Conservation (phyloP, 2,797 vertebrate species). For the Sus cebifrons region DNA sequence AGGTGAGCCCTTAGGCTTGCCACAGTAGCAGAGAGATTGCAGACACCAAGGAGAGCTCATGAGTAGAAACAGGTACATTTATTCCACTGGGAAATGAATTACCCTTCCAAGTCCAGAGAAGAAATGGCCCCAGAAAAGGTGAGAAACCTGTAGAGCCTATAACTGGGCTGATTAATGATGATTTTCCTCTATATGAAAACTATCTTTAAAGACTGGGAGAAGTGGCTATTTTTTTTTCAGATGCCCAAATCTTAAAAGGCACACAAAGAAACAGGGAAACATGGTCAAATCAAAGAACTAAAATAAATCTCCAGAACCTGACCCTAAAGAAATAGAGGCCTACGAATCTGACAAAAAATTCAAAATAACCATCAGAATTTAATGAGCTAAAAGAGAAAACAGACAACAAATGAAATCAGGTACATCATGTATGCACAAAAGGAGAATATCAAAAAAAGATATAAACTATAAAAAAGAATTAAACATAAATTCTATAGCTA, state of each 20-base stretch:
- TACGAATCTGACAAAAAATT: background rate
- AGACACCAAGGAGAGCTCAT: background rate
- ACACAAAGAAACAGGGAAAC: background rate
- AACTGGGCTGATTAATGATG: background rate
- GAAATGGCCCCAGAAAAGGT: background rate
- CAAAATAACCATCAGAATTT: background rate
- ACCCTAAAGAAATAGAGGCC: background rate
- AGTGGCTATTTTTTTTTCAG: background rate
- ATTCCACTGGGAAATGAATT: background rate
- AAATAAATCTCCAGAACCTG: slow-evolving; percentile 10
- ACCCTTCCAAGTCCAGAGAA: background rate
- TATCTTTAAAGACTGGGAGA: background rate
- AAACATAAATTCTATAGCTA: slow-evolving; percentile 1
- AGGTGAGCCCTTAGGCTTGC: background rate
- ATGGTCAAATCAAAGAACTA: background rate
- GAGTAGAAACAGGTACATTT: background rate
- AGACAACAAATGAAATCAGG: background rate
- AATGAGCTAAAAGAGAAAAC: background rate
- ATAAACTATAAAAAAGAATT: background rate
- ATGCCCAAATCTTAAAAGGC: slow-evolving; percentile 4
- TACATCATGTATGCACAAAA: background rate
- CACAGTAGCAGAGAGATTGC: background rate
- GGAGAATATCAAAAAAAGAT: background rate
- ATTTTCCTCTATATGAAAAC: background rate
- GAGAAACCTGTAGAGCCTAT: background rate